A percentile compares a stretch with the other conserved stretches of the same genome.
Evolutionary conservation across 2,888 invertebrate genomes (phyloP).

Genomic region (Sesia bembeciformis): DNA sequence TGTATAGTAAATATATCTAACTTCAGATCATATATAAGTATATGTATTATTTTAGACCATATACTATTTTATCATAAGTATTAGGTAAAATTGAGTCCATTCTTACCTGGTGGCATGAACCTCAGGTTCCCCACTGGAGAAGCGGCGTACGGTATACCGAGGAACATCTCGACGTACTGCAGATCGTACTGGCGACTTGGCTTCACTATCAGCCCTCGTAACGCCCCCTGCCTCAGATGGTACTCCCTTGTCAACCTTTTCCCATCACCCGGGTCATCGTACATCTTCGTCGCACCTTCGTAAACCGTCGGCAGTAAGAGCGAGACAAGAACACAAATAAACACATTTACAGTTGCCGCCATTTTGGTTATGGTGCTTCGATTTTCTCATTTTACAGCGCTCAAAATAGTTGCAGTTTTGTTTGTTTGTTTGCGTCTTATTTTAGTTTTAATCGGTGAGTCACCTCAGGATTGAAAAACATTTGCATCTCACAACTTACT

Average conservation of each 20-base stretch:
- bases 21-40: no score
- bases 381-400: conserved; percentile 1
- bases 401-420: conserved; percentile 24
- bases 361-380: conserved; percentile 56
- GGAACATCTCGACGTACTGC: conserved; percentile 81
- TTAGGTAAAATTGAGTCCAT: not conserved
- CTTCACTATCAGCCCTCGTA: conserved; percentile 80
- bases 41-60: no score
- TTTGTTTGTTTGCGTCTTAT: conserved; percentile 13
- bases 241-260: conserved; percentile 74
- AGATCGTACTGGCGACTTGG: conserved; percentile 77
- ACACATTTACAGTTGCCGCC: conserved; percentile 62
- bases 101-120: conserved; percentile 87
- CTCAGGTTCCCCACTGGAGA: conserved; percentile 82
- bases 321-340: conserved; percentile 66
- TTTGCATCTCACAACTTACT: not conserved
- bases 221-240: conserved; percentile 78
- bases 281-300: conserved; percentile 46
- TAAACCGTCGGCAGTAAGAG: conserved; percentile 57
- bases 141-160: conserved; percentile 88
- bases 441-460: not conserved
- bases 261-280: conserved; percentile 46
- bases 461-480: not conserved
- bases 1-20: no score
- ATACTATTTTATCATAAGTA: no score